A percentile compares a stretch with the other conserved stretches of the same genome.
Conservation (phyloP, 2,888 invertebrate genomes). For the Dasysyrphus tricinctus region DNA sequence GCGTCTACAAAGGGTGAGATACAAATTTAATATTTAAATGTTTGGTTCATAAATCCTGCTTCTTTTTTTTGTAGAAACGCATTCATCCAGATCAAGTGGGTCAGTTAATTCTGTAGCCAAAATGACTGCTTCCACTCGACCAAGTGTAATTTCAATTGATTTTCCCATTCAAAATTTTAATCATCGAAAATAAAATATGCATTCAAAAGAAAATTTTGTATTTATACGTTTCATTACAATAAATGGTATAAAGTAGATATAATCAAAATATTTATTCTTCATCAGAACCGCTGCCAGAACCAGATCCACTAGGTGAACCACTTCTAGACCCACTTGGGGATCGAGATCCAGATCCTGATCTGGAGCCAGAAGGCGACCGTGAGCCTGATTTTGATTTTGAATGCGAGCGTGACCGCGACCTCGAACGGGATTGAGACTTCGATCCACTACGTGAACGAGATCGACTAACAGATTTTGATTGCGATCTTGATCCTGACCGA, state of each 20-base stretch:
- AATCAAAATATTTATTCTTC: conserved; percentile 80
- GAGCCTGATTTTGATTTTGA: conserved; percentile 76
- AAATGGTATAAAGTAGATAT: conserved; percentile 34
- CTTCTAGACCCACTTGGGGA: conserved; percentile 80
- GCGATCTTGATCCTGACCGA: conserved; percentile 53
- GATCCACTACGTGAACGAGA: conserved; percentile 55
- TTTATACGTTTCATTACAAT: conserved; percentile 49
- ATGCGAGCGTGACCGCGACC: conserved; percentile 62
- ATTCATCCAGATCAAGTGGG: conserved; percentile 49
- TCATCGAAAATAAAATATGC: conserved; percentile 26
- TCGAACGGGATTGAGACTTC: conserved; percentile 31
- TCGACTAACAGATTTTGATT: conserved; percentile 56
- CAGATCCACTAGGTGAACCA: conserved; percentile 79
- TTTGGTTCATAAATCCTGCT: background rate
- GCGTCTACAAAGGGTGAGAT: conserved; percentile 78
- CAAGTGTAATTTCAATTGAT: conserved; percentile 80
- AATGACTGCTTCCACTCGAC: conserved; percentile 73
- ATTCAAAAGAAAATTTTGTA: conserved; percentile 29
- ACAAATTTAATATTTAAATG: background rate
- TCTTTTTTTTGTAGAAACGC: conserved; percentile 28
- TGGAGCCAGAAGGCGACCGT: conserved; percentile 78
- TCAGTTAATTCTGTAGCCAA: conserved; percentile 37
- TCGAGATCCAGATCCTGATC: conserved; percentile 82
- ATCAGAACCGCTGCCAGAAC: conserved; percentile 83
- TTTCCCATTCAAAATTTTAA: conserved; percentile 77